These are phyloP conservation scores for Homalodisca vitripennis DNA, from an alignment of 1,140 invertebrate genomes.

Conservation along the genomic window DNA sequence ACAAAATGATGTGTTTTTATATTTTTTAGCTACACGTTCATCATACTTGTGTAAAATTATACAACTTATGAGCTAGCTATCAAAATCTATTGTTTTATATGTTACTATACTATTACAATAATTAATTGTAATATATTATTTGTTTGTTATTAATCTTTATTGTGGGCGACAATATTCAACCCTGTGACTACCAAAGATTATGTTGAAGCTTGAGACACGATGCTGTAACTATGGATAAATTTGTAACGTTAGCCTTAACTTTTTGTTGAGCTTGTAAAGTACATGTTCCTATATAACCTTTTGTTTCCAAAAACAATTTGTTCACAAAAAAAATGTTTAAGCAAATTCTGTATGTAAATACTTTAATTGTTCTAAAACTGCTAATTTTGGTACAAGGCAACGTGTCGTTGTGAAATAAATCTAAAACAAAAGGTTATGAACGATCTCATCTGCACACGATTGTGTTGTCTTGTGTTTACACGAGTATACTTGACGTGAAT, in stretches of 20 bases:
- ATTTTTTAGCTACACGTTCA: neutral
- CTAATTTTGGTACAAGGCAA: too few relatives aligned
- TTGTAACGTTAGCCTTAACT: neutral
- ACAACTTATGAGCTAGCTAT: neutral
- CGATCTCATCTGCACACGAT: too few relatives aligned
- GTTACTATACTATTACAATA: neutral
- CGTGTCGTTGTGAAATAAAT: too few relatives aligned
- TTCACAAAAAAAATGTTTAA: too few relatives aligned
- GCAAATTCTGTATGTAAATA: too few relatives aligned
- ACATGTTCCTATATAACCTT: slow-evolving; percentile 8
- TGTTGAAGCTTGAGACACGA: neutral
- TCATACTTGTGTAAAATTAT: neutral
- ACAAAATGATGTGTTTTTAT: neutral
- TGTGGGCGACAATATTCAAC: slow-evolving; percentile 29
- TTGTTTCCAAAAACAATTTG: slow-evolving; percentile 1
- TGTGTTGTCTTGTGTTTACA: too few relatives aligned
- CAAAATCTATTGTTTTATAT: neutral
- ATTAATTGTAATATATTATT: slow-evolving; percentile 16
- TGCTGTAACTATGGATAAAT: slow-evolving; percentile 22
- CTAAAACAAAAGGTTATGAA: slow-evolving; percentile 1
- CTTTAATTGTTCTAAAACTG: too few relatives aligned
- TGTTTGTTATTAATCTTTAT: slow-evolving; percentile 28
- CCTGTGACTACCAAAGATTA: slow-evolving; percentile 24
- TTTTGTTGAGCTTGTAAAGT: slow-evolving; percentile 19
- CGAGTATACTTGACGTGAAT: neutral